phyloP scores from a whole-genome alignment of 35 echinoderm and acorn worm species.

The Eucidaris tribuloides region DNA sequence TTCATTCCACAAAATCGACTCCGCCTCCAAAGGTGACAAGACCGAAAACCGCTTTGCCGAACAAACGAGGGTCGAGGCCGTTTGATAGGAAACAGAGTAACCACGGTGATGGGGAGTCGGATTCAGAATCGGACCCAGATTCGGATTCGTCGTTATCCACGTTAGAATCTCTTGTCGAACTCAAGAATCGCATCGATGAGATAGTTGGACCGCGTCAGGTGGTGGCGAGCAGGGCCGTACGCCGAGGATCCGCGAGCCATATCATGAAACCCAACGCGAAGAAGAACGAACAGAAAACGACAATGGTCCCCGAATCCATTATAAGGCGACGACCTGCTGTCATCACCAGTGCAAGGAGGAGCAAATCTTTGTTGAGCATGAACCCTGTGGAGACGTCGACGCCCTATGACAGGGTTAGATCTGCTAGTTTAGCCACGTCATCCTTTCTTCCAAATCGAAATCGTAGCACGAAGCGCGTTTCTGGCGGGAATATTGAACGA shows the following conservation, averaged over 20 bases:
- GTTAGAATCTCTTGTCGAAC: not conserved
- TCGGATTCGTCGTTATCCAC: conserved; percentile 15
- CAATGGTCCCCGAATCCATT: not conserved
- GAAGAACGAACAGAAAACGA: not conserved
- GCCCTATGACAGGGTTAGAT: too few relatives aligned
- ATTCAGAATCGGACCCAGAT: not conserved
- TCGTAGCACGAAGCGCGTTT: too few relatives aligned
- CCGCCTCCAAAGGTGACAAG: not conserved
- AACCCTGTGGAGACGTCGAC: too few relatives aligned
- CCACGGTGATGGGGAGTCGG: not conserved
- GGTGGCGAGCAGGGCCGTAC: not conserved
- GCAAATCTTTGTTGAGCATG: not conserved
- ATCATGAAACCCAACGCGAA: not conserved
- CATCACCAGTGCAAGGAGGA: not conserved
- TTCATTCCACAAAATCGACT: not conserved
- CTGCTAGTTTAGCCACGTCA: not conserved
- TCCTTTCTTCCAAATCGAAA: not conserved
- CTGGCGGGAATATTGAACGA: not conserved
- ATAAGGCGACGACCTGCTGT: not conserved
- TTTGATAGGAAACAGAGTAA: not conserved
- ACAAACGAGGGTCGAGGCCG: too few relatives aligned
- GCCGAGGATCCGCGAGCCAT: not conserved
- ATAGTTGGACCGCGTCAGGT: not conserved
- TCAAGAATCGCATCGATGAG: conserved; percentile 13
- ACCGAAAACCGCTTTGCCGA: not conserved